Evolutionary conservation across 35 echinoderm and acorn worm genomes (phyloP), one percentile per base, ranked within the genome.

Genomic region (Nesometra sesokonis): DNA sequence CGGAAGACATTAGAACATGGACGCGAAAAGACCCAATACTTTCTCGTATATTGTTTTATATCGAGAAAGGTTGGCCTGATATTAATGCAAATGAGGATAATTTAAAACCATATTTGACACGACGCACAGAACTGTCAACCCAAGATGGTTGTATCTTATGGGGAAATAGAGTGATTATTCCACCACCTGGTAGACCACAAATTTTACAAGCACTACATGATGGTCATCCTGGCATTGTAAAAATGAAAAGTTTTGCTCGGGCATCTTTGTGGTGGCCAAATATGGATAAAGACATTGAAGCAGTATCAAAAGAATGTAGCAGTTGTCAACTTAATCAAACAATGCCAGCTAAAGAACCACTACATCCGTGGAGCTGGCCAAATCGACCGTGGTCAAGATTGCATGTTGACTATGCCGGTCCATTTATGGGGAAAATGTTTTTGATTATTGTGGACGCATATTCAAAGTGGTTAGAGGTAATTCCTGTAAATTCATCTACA

Each of bases 401-500:
- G 17, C 86, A 92, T 36, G 78, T 92, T 33, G 91, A 92, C 46
- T 88, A 84, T 92, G 86, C 91, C 0, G 37, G 84, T 0, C 86
- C 81, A 34, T 80, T 88, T 39, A 30, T 80, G 36, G 91, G 57
- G 5, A 77, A 77, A 84, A 84, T 85, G 52, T 87, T 88, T 23
- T 39, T 92, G 9, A 88, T 77, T 46, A 47, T 13, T 88, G 88
- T 46, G 88, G 91, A 86, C 8, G 78, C 15, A 81, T 84, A 78
- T 80, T 84, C 7, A 36, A 82, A 33, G 32, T 78, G 13, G 88
- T 80, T 76, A 32, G 85, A 67, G 52, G 52, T 67, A 67, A 67
- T 67, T 67, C 52, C 52, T 9, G 52, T 93, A 86, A 83, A 82
- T 31, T 80, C 81, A 11, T 57, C 82, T 36, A 93, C 88, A 83